Evolutionary conservation across 35 echinoderm and acorn worm species (phyloP).

Genomic region (Strongylocentrotus purpuratus): DNA sequence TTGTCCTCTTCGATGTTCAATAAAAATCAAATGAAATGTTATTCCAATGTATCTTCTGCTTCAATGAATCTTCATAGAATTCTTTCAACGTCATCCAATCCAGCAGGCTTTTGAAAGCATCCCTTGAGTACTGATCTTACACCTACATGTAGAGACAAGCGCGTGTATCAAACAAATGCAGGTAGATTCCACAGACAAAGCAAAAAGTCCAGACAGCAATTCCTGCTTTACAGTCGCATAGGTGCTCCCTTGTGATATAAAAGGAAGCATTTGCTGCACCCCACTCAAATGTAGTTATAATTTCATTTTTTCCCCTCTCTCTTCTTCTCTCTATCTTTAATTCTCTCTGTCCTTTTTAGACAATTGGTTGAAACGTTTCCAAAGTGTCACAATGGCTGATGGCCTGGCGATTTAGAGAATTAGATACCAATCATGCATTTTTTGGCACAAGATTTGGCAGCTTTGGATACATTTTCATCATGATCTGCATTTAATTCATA

Average conservation of each 20-base stretch:
- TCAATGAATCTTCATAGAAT: too few species aligned
- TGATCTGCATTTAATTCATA: background rate
- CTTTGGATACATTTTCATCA: background rate
- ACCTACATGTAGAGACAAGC: too few species aligned
- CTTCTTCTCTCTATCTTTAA: background rate
- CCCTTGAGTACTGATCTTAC: background rate
- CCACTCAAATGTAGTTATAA: background rate
- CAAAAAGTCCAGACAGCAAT: background rate
- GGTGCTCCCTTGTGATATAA: background rate
- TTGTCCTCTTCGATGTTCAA: too few species aligned
- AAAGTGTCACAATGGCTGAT: background rate
- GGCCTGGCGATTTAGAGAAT: background rate
- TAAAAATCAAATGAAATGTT: too few species aligned
- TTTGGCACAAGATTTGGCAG: background rate
- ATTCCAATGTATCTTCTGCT: too few species aligned
- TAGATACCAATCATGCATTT: background rate
- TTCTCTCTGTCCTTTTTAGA: background rate
- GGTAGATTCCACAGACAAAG: background rate
- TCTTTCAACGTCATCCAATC: background rate
- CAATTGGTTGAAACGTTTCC: constrained; percentile 2
- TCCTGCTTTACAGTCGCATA: background rate
- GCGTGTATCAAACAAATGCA: too few species aligned
- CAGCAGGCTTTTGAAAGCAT: background rate
- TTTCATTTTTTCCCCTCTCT: background rate
- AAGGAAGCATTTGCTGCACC: background rate